Percentiles rank a stretch among this genome's conserved stretches.
phyloP scores from a whole-genome alignment of 2,888 invertebrate species.

The Tigriopus californicus region DNA sequence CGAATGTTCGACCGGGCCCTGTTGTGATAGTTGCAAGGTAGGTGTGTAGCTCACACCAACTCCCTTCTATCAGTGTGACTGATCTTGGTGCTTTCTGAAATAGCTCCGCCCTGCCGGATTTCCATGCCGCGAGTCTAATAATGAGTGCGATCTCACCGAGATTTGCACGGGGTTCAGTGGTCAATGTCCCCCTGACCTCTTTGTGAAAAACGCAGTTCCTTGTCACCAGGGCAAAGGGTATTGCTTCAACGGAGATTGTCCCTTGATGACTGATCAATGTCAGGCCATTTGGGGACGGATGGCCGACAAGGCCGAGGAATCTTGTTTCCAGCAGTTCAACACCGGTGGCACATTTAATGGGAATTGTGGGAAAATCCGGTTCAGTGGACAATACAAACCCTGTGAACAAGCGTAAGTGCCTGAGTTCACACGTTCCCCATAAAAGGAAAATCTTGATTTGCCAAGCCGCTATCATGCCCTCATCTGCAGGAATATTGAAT shows the following conservation, averaged over 20 bases:
- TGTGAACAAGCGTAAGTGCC: not conserved
- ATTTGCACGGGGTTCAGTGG: slow-evolving; percentile 74
- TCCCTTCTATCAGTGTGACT: not conserved
- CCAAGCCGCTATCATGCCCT: slow-evolving; percentile 7
- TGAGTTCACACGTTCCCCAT: not conserved
- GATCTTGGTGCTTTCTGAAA: slow-evolving; percentile 14
- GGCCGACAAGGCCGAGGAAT: not conserved
- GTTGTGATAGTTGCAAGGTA: slow-evolving; percentile 79
- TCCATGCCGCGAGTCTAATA: slow-evolving; percentile 62
- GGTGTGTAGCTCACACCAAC: slow-evolving; percentile 22
- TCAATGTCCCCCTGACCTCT: slow-evolving; percentile 69
- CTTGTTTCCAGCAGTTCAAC: slow-evolving; percentile 2
- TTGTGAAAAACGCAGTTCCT: slow-evolving; percentile 76
- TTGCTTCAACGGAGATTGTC: slow-evolving; percentile 76
- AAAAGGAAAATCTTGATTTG: slow-evolving; percentile 3
- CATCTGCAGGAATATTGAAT: slow-evolving; percentile 55
- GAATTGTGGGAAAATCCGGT: not conserved
- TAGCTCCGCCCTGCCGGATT: slow-evolving; percentile 54
- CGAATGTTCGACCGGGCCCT: slow-evolving; percentile 77
- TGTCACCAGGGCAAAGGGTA: slow-evolving; percentile 56
- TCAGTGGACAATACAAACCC: not conserved
- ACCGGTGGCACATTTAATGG: not conserved
- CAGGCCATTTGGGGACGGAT: slow-evolving; percentile 66
- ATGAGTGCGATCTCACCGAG: slow-evolving; percentile 92
- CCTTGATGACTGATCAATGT: slow-evolving; percentile 70